Percentiles rank a stretch among this genome's conserved stretches.
These are phyloP conservation scores for Sylvia atricapilla DNA, from an alignment of 2,113 vertebrate species.

Conservation along the genomic window DNA sequence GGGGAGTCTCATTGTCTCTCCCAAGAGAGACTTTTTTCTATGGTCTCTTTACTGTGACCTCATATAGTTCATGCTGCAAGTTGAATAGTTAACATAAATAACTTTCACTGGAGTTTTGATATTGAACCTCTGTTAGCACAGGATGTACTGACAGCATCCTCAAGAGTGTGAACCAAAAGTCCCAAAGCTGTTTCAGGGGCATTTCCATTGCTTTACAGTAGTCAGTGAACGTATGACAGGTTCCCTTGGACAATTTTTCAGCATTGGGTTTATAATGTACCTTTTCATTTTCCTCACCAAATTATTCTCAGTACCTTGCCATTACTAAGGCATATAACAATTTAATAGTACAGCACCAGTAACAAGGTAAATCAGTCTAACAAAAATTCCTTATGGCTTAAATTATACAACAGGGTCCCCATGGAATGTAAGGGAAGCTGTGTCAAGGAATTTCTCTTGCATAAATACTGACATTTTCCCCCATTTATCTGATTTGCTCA, in stretches of 20 bases:
- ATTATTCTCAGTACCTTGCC: background rate
- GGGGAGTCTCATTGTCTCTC: background rate
- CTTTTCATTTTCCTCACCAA: background rate
- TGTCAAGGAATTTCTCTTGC: background rate
- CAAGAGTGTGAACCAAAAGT: background rate
- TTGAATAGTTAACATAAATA: background rate
- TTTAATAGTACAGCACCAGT: background rate
- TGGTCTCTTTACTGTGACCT: background rate
- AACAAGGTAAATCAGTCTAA: background rate
- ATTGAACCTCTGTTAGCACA: background rate
- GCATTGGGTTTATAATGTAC: background rate
- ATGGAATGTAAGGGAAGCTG: background rate
- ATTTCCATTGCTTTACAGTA: background rate
- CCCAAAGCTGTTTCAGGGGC: background rate
- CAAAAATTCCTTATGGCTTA: background rate
- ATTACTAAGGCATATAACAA: background rate
- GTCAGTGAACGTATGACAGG: background rate
- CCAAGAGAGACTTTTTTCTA: background rate
- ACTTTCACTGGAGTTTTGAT: background rate
- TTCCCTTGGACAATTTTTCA: background rate
- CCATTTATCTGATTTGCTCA: background rate
- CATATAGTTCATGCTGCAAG: background rate
- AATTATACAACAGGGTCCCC: background rate
- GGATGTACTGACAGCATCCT: background rate
- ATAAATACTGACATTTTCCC: background rate